Evolutionary conservation across 2,888 invertebrate genomes (phyloP), one percentile per base, ranked within the genome.

Genomic region (Dynastes hyllus): DNA sequence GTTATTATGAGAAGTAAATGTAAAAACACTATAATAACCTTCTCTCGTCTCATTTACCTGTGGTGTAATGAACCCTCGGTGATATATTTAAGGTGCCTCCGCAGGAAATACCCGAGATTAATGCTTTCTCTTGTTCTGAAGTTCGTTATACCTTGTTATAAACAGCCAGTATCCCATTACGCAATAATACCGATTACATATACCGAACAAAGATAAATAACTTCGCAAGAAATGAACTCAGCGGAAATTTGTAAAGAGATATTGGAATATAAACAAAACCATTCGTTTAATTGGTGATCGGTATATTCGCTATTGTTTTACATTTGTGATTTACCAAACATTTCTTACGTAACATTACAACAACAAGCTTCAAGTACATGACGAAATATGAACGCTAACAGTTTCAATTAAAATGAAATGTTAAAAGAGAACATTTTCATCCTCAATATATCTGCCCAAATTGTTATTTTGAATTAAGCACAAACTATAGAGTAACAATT

Each of bases 1-100:
- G 73, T 75, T 75, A 73, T 73, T 73, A 61, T 61, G 73, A 75
- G 73, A 61, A 75, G 45, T 45, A 75, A 61, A 75, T 75, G 73
- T 75, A 75, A 75, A 75, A 75, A 75, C 73, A 75, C 73, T 75
- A 63, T 29, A 75, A 75, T 61, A 61, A 45, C 45, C 40, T 27
- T 75, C 61, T 61, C 9, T 61, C 16, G 45, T 75, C 22, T 61
- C 45, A 45, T 61, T 61, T 75, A 40, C 58, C 22, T 75, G 11
- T 40, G 13, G 40, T 53, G 37, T 40, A 73, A 58, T 29, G 58
- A 73, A 67, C 50, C 40, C n/a, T 58, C 37, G 16, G 9, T 16
- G 55, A 58, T 55, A 40, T 53, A 27, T 69, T 69, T 51, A 63
- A 63, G 27, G 13, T 32, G 32, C 29, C 27, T 69, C 69, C 69